Evolutionary conservation across 2,797 vertebrate genomes (phyloP).

Genomic region (Manis crassicaudata): DNA sequence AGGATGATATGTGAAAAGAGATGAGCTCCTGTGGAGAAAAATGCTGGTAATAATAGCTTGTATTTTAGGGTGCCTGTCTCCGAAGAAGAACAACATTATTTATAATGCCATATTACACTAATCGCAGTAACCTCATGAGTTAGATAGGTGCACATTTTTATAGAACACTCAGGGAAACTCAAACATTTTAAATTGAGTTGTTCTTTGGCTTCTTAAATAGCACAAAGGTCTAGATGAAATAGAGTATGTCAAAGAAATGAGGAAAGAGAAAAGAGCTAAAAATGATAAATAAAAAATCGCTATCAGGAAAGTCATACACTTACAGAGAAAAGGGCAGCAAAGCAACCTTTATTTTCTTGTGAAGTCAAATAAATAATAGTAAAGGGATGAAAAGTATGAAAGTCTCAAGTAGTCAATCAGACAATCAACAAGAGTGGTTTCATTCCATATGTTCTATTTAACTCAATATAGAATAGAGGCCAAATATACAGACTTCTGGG

Average conservation of each 20-base stretch:
- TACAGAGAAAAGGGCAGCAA: not conserved
- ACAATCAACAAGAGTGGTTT: not conserved
- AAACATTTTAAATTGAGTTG: slow-evolving; percentile 42
- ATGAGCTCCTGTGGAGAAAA: slow-evolving; percentile 47
- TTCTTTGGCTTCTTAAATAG: slow-evolving; percentile 48
- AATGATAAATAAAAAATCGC: slow-evolving; percentile 31
- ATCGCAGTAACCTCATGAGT: not conserved
- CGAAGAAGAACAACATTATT: slow-evolving; percentile 28
- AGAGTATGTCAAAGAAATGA: not conserved
- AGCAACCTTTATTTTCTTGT: slow-evolving; percentile 38
- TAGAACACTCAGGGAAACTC: not conserved
- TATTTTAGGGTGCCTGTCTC: slow-evolving; percentile 40
- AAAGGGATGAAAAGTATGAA: not conserved
- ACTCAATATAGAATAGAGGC: not conserved
- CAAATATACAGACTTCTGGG: not conserved
- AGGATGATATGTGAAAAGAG: not conserved
- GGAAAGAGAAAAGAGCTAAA: not conserved
- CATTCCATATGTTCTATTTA: not conserved
- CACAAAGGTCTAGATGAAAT: slow-evolving; percentile 18
- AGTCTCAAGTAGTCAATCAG: not conserved
- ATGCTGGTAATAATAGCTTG: slow-evolving; percentile 18
- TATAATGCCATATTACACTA: not conserved
- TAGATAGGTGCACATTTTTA: not conserved
- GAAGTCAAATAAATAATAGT: not conserved
- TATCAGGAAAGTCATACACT: not conserved